phyloP scores from a whole-genome alignment of 2,797 vertebrate genomes.

The Pitangus sulphuratus region DNA sequence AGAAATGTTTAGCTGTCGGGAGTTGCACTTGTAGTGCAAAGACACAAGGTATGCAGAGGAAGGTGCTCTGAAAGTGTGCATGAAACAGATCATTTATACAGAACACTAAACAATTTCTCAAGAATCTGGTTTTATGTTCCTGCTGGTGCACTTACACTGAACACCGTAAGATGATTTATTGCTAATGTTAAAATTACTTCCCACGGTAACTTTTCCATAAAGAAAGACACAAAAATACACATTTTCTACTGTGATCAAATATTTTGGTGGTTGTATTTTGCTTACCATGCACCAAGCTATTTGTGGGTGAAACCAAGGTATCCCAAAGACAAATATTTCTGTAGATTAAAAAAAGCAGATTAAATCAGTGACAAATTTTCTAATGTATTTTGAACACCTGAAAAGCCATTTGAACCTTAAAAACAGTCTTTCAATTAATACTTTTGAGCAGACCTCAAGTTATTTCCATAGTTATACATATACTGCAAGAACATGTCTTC shows the following conservation, averaged over 20 bases:
- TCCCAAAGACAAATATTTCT: conserved; percentile 99
- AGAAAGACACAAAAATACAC: rapidly evolving
- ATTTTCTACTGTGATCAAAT: neutral
- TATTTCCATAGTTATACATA: neutral
- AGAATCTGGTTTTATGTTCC: neutral
- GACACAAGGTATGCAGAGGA: neutral
- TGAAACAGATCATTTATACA: neutral
- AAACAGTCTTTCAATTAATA: neutral
- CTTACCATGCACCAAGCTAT: conserved; percentile 94
- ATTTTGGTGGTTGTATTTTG: neutral
- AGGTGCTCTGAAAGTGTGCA: neutral
- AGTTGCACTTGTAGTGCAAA: neutral
- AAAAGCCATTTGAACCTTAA: neutral
- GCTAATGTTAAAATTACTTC: neutral
- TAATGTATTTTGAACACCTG: neutral
- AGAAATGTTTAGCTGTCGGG: neutral
- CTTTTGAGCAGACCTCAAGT: neutral
- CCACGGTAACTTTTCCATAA: neutral
- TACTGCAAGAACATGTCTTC: neutral
- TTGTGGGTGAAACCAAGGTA: conserved; percentile 89
- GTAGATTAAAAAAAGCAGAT: neutral
- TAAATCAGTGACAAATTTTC: neutral
- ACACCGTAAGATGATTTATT: neutral
- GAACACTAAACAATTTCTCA: neutral
- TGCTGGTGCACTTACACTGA: neutral